phyloP scores from a whole-genome alignment of 2,113 vertebrate species.

The Hippocampus abdominalis region DNA sequence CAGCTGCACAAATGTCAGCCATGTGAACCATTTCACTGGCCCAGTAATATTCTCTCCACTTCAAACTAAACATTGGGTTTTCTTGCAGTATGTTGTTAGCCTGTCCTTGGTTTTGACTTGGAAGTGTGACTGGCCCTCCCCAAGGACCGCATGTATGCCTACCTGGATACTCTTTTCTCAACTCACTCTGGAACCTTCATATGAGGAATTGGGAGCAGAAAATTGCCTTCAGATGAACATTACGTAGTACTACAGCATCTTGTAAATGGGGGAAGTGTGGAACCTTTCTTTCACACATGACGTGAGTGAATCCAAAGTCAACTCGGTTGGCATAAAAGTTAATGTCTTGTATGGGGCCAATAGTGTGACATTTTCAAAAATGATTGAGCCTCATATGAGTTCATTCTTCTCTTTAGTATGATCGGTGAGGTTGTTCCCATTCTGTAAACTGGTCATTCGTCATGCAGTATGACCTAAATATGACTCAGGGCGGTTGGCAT shows the following conservation, averaged over 20 bases:
- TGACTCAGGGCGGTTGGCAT: constrained; percentile 11
- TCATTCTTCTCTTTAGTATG: constrained; percentile 13
- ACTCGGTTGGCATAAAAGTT: constrained; percentile 17
- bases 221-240: constrained; percentile 49
- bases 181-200: constrained; percentile 27
- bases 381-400: neutral
- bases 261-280: constrained; percentile 53
- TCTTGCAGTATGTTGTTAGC: constrained; percentile 1
- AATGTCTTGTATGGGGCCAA: constrained; percentile 11
- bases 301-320: constrained; percentile 43
- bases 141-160: neutral
- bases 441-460: constrained; percentile 24
- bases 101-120: constrained; percentile 8
- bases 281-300: constrained; percentile 36
- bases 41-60: neutral
- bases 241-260: constrained; percentile 52
- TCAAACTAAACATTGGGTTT: neutral
- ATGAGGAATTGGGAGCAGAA: constrained; percentile 25
- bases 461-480: constrained; percentile 4
- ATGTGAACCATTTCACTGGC: neutral
- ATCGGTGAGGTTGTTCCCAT: constrained; percentile 23
- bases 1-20: neutral
- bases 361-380: neutral
- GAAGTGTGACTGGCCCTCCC: neutral
- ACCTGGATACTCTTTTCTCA: constrained; percentile 34